Evolutionary conservation across 1,140 invertebrate species (phyloP).

Genomic region (Subanguina moxae): DNA sequence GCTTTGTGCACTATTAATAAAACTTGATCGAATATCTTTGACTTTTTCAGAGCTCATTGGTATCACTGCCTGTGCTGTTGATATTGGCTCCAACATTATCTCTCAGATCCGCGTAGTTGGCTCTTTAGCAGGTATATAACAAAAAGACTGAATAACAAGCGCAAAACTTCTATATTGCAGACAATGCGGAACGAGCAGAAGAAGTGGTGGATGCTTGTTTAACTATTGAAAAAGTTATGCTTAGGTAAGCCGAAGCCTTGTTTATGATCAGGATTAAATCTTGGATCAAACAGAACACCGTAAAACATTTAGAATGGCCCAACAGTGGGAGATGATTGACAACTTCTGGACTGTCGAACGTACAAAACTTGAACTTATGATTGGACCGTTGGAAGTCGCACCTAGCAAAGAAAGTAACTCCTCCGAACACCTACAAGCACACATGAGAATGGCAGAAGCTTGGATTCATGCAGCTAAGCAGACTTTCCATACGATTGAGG

Average conservation of each 20-base stretch:
- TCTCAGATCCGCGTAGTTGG: constrained; percentile 51
- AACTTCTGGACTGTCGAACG: constrained; percentile 61
- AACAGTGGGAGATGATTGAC: constrained; percentile 69
- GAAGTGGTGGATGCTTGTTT: constrained; percentile 50
- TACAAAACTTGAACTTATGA: constrained; percentile 39
- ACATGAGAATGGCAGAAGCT: constrained; percentile 68
- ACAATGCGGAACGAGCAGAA: constrained; percentile 47
- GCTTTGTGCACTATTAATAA: background rate
- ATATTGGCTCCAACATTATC: constrained; percentile 50
- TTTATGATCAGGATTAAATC: too few relatives aligned
- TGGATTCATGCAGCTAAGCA: constrained; percentile 31
- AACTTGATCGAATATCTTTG: background rate
- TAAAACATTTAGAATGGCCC: constrained; percentile 63
- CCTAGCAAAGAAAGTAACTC: constrained; percentile 61
- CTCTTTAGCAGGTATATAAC: constrained; percentile 21
- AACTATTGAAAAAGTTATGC: constrained; percentile 51
- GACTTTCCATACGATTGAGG: constrained; percentile 27
- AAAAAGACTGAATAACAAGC: too few relatives aligned
- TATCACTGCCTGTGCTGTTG: constrained; percentile 46
- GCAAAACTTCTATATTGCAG: constrained; percentile 2
- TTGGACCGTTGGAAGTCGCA: background rate
- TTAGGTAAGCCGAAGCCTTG: constrained; percentile 35
- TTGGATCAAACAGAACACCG: too few relatives aligned
- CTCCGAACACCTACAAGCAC: constrained; percentile 62
- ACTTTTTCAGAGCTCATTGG: constrained; percentile 39